Base-by-base conservation (phyloP, 2,797 vertebrate genomes). In the Tadarida brasiliensis region DNA sequence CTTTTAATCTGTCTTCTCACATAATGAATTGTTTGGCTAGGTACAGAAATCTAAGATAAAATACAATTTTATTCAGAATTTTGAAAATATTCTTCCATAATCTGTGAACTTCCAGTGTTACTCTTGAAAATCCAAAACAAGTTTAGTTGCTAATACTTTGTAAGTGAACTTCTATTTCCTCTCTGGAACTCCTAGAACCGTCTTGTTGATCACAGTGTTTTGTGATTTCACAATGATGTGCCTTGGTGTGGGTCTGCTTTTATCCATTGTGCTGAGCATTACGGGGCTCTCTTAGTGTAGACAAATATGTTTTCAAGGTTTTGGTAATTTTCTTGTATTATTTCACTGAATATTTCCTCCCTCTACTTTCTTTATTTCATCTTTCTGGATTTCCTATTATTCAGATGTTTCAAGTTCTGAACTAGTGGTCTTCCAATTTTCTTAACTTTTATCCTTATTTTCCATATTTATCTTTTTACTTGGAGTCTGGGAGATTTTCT, bases 1-100 rank as follows among this genome's bases (percentile, higher is more conserved):
- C 87, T 91, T 87, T 91, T 17, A 56, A 68, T 39, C 11, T 49
- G 1, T 74, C 68, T 95, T 87, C 26, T 91, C n/a, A 74, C 20
- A 44, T 54, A 39, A 76, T 68, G 30, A 22, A 71, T n/a, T 51
- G 11, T 35, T 73, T 91, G 68, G 8, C 68, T 39, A 39, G 35
- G 16, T 59, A n/a, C 44, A 89, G 35, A 67, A 51, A 57, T 59
- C 61, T 89, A 68, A 83, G 68, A 47, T 14, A 83, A 33, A n/a
- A 76, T 76, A 89, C 51, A 91, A 57, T 26, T 87, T 67, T 74
- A 20, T 76, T 81, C 17, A 57, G 30, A 17, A 73, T 87, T 87
- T 78, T 67, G 15, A 76, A 91, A 20, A 17, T 30, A 67, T 68
- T 59, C 39, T 71, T 82, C 5, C 28, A 39, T 49, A 59, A 44